These are phyloP conservation scores for Pseudopipra pipra DNA, from an alignment of 2,113 vertebrate genomes.

Conservation along the genomic window DNA sequence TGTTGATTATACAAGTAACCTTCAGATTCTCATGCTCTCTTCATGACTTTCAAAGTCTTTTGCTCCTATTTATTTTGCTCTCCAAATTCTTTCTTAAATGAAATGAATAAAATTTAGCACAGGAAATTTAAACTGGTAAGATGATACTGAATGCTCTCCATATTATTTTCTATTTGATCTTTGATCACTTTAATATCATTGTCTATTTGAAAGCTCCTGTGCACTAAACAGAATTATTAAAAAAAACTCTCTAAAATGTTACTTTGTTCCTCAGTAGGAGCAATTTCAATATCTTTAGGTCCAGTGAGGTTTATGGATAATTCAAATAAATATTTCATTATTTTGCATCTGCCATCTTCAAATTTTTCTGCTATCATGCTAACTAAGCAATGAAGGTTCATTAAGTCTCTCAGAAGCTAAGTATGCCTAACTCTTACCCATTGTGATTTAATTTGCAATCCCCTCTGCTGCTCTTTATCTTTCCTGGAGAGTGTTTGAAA, in stretches of 20 bases:
- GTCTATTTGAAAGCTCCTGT: background rate
- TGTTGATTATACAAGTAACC: background rate
- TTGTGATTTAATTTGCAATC: background rate
- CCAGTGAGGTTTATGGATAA: background rate
- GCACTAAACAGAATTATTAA: background rate
- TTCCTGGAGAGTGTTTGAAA: background rate
- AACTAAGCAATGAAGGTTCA: background rate
- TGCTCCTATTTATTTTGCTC: background rate
- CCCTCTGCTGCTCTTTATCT: background rate
- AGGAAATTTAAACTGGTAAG: background rate
- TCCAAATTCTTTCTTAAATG: background rate
- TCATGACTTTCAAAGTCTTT: background rate
- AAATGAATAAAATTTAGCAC: background rate
- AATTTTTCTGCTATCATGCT: background rate
- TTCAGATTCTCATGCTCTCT: background rate
- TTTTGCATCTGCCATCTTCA: background rate
- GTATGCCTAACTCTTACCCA: background rate
- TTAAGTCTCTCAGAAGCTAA: background rate
- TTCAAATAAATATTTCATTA: background rate
- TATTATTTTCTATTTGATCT: background rate
- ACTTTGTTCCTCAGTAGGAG: background rate
- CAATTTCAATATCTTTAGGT: background rate
- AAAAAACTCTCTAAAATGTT: background rate
- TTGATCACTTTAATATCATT: background rate
- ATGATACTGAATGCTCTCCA: background rate